Conservation (phyloP, 2,888 invertebrate species). For the Troglohyphantes excavatus region DNA sequence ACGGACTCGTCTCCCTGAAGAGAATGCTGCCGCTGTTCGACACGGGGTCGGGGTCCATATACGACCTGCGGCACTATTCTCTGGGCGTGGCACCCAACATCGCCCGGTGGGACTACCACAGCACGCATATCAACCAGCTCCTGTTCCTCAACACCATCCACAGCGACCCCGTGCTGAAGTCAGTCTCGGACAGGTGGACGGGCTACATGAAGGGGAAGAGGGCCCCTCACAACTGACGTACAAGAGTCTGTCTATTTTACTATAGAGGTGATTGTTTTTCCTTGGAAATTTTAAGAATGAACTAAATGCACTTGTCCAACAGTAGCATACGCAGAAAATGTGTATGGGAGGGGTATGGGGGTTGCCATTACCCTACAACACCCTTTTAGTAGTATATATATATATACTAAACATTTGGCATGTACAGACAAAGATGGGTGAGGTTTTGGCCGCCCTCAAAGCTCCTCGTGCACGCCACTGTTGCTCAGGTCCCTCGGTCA, state of each 20-base stretch:
- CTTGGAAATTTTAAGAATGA: conserved; percentile 27
- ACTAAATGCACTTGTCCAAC: neutral
- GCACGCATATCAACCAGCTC: conserved; percentile 97
- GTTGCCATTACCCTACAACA: no score
- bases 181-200: conserved; percentile 95
- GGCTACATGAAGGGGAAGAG: conserved; percentile 97
- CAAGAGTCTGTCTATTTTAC: conserved; percentile 25
- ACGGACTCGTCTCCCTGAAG: conserved; percentile 93
- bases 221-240: conserved; percentile 92
- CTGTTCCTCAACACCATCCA: conserved; percentile 92
- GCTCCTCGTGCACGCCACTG: no score
- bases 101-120: conserved; percentile 99
- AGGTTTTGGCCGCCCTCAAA: no score
- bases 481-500: no score
- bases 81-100: conserved; percentile 94
- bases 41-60: conserved; percentile 96
- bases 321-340: no score
- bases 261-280: conserved; percentile 22
- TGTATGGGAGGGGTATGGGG: no score
- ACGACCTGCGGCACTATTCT: conserved; percentile 97
- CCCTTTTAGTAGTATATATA: no score
- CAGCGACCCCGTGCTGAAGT: conserved; percentile 89
- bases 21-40: conserved; percentile 94
- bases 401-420: no score
- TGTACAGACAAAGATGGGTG: no score